A percentile compares a stretch with the other conserved stretches of the same genome.
These are phyloP conservation scores for Chelmon rostratus DNA, from an alignment of 2,797 vertebrate genomes.

Conservation along the genomic window DNA sequence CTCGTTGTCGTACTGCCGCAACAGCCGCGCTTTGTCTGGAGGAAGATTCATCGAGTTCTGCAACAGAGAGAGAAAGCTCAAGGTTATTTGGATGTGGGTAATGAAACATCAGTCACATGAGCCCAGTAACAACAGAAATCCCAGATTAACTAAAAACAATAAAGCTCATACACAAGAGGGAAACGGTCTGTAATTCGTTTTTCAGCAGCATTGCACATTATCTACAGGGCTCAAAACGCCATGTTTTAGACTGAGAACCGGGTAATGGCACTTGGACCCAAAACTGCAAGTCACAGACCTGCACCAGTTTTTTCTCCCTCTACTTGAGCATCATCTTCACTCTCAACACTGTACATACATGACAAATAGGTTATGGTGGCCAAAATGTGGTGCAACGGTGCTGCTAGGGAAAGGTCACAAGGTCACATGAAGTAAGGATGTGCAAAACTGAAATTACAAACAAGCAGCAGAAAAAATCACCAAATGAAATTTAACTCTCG, in stretches of 20 bases:
- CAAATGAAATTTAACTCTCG: background rate
- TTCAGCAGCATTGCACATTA: background rate
- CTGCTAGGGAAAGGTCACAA: background rate
- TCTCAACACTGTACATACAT: background rate
- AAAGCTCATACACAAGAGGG: background rate
- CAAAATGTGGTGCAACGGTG: background rate
- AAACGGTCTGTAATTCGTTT: background rate
- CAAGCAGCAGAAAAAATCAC: background rate
- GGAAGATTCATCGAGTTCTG: slow-evolving; percentile 99
- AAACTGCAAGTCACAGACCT: background rate
- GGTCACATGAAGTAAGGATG: background rate
- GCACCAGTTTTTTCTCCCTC: background rate
- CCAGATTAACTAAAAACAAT: slow-evolving; percentile 30
- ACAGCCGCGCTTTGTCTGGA: slow-evolving; percentile 95
- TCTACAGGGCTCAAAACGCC: background rate
- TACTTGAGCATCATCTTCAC: background rate
- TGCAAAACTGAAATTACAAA: background rate
- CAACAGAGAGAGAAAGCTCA: slow-evolving; percentile 44
- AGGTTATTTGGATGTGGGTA: slow-evolving; percentile 50
- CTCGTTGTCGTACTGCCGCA: slow-evolving; percentile 97
- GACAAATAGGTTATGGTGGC: background rate
- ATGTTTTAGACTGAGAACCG: background rate
- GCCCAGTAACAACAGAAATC: slow-evolving; percentile 13
- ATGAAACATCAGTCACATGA: slow-evolving; percentile 40
- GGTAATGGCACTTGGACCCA: background rate